Percentiles rank a stretch among this genome's conserved stretches.
These are phyloP conservation scores for Harpagifer antarcticus DNA, from an alignment of 2,797 vertebrate species.

Conservation along the genomic window DNA sequence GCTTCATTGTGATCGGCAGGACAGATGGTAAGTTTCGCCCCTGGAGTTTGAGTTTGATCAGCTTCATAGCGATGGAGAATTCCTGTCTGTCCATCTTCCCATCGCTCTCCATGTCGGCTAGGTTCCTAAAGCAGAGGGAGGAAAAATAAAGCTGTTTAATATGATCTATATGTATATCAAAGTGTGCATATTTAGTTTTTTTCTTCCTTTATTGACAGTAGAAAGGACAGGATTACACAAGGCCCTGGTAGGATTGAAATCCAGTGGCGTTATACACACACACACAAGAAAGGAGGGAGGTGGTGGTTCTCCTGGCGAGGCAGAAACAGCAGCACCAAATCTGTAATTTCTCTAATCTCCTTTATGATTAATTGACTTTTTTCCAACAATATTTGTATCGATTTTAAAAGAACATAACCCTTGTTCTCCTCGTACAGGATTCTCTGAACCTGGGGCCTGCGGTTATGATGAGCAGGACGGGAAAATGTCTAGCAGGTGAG, in stretches of 20 bases:
- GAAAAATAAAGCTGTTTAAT: neutral
- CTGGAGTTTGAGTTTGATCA: constrained; percentile 96
- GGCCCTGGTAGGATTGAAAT: constrained; percentile 53
- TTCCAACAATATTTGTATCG: too few species aligned
- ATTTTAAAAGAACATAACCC: neutral
- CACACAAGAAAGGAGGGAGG: constrained; percentile 94
- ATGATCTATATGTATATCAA: constrained; percentile 2
- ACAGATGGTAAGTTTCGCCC: constrained; percentile 89
- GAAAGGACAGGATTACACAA: constrained; percentile 37
- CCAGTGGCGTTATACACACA: constrained; percentile 27
- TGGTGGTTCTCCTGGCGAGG: constrained; percentile 99
- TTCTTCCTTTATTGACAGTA: constrained; percentile 25
- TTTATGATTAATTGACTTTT: too few species aligned
- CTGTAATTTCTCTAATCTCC: constrained; percentile 68
- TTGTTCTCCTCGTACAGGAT: constrained; percentile 80
- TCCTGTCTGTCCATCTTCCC: constrained; percentile 97
- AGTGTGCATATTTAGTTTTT: constrained; percentile 4
- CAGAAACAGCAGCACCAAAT: constrained; percentile 89
- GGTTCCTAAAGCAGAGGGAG: constrained; percentile 83
- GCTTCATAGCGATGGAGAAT: constrained; percentile 99
- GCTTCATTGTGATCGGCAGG: constrained; percentile 94
- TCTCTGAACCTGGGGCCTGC: constrained; percentile 77
- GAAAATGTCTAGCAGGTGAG: constrained; percentile 86
- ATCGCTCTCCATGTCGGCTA: constrained; percentile 95
- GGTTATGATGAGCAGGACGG: constrained; percentile 79